Evolutionary conservation across 2,888 invertebrate species (phyloP), one percentile per base, ranked within the genome.

Genomic region (Amphipoea lucens): DNA sequence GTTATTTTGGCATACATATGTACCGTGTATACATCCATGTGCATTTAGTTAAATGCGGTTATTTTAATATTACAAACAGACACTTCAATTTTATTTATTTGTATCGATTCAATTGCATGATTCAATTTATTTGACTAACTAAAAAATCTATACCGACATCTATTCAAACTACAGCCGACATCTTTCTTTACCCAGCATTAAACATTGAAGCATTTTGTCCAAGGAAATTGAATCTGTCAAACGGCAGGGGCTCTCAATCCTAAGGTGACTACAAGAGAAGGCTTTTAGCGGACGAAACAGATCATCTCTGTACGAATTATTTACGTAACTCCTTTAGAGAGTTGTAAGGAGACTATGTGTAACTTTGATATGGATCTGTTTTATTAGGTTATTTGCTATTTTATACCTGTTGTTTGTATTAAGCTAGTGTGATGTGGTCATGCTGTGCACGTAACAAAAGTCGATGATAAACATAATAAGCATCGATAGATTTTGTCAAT

Each of bases 191-290:
- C 82, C 70, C 62, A 74, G 75, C 78, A 85, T 86, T 87, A 87
- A 87, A 86, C 78, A 89, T 86, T 91, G 89, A 91, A 87, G 90
- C 81, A 87, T 89, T 89, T 91, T 90, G 90, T 91, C 82, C 87
- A 90, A 89, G 94, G 93, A 95, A 95, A 95, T 95, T 92, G 91
- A 94, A 95, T 94, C 92, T 94, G 95, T 94, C 93, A 93, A 88
- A 89, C 81, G 80, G 80, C 84, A 89, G 81, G 85, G 87, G 76
- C 87, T 89, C 87, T 85, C 91, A 90, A 90, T 90, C 90, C 88
- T 83, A 87, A 84, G 87, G 86, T 89, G 89, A 87, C 84, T 87
- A 95, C 95, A 95, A 92, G 94, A 91, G 91, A 95, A 95, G 81
- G 94, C 94, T 94, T 94, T 95, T 94, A 95, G 91, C 74, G 87